phyloP scores from a whole-genome alignment of 2,888 invertebrate species.

The Hemaris fuciformis region DNA sequence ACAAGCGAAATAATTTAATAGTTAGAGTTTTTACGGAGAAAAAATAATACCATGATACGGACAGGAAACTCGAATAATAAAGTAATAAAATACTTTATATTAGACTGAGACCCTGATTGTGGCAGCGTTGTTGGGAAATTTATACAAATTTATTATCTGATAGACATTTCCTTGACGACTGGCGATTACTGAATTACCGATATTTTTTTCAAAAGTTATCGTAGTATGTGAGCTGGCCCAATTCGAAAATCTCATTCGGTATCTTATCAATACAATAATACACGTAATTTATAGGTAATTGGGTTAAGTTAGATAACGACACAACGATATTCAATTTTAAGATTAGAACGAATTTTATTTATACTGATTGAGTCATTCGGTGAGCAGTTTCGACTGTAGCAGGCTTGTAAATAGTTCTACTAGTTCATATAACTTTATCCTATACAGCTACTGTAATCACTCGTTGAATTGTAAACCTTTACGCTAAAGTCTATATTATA shows the following conservation, averaged over 20 bases:
- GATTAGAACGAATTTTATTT: not conserved
- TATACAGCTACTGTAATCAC: no score
- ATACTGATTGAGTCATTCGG: not conserved
- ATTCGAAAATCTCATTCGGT: conserved; percentile 43
- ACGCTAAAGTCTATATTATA: no score
- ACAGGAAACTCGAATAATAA: not conserved
- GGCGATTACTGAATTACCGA: not conserved
- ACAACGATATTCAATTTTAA: not conserved
- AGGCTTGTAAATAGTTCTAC: no score
- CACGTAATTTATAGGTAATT: conserved; percentile 65
- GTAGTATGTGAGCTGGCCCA: conserved; percentile 35
- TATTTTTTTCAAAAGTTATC: not conserved
- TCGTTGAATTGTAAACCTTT: no score
- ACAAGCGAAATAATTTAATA: no score
- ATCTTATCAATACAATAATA: conserved; percentile 43
- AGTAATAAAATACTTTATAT: not conserved
- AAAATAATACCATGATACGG: no score
- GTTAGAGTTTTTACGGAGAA: no score
- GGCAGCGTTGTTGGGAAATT: not conserved
- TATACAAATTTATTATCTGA: not conserved
- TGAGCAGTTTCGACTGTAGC: no score
- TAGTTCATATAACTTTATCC: no score
- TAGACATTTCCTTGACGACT: not conserved
- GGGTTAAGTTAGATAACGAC: conserved; percentile 52
- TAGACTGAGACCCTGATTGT: not conserved